These are phyloP conservation scores for Lagopus leucura DNA, from an alignment of 2,113 vertebrate species.

Conservation along the genomic window DNA sequence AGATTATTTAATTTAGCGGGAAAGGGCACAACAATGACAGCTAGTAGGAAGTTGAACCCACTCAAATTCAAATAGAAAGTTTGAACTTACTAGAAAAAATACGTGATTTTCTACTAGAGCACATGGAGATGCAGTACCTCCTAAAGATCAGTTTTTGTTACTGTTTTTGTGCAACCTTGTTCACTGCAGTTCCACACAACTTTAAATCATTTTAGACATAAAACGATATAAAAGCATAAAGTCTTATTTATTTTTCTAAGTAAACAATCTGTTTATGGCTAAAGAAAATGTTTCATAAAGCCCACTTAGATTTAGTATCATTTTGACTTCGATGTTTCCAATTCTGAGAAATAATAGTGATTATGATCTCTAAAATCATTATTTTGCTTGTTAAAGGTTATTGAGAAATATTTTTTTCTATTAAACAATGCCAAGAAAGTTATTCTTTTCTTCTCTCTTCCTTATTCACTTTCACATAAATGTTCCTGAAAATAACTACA, in stretches of 20 bases:
- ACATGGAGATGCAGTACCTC: not conserved
- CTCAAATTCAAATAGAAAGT: not conserved
- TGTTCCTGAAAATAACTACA: not conserved
- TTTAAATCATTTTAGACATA: not conserved
- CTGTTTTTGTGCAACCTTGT: not conserved
- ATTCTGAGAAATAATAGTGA: not conserved
- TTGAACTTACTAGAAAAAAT: not conserved
- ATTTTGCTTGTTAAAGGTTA: not conserved
- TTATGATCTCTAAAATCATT: not conserved
- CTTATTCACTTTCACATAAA: not conserved
- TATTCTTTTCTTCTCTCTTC: not conserved
- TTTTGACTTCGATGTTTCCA: not conserved
- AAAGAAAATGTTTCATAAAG: not conserved
- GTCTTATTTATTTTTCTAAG: not conserved
- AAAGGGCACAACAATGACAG: not conserved
- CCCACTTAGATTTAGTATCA: not conserved
- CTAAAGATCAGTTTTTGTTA: not conserved
- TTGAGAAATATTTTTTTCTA: not conserved
- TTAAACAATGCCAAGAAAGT: accelerated
- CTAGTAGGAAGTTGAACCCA: not conserved
- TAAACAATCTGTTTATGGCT: not conserved
- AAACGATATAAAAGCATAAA: not conserved
- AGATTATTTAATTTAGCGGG: not conserved
- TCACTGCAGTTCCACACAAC: not conserved
- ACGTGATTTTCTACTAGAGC: not conserved